Percentiles rank a stretch among this genome's conserved stretches.
These are phyloP conservation scores for Drosophila hydei DNA, from an alignment of 1,140 invertebrate genomes.

Conservation along the genomic window DNA sequence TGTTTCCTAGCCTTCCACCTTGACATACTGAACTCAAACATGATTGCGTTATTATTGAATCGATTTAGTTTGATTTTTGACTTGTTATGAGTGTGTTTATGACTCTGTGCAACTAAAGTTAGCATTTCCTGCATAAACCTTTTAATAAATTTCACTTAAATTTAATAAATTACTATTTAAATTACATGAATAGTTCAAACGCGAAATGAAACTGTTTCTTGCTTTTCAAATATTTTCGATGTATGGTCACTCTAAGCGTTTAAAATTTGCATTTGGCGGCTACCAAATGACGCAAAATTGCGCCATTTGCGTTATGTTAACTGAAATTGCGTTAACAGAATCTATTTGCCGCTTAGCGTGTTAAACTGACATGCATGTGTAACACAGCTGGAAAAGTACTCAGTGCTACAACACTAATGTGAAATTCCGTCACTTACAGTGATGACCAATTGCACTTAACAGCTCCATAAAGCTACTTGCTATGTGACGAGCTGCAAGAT, in stretches of 20 bases:
- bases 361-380: no score
- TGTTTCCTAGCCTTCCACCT: slow-evolving; percentile 21
- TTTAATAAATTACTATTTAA: no score
- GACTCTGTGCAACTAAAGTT: no score
- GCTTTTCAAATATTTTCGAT: background rate
- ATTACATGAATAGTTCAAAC: no score
- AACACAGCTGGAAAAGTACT: no score
- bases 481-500: background rate
- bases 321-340: background rate
- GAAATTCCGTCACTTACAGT: no score
- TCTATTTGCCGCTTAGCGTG: background rate
- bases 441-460: no score
- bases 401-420: no score
- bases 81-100: background rate
- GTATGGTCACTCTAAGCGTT: background rate
- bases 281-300: background rate
- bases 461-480: background rate
- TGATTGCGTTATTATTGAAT: background rate
- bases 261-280: background rate
- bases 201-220: no score
- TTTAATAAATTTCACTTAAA: no score
- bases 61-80: background rate
- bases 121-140: no score
- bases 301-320: background rate
- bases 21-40: background rate